phyloP scores from a whole-genome alignment of 1,140 invertebrate species.

The Tribolium madens region DNA sequence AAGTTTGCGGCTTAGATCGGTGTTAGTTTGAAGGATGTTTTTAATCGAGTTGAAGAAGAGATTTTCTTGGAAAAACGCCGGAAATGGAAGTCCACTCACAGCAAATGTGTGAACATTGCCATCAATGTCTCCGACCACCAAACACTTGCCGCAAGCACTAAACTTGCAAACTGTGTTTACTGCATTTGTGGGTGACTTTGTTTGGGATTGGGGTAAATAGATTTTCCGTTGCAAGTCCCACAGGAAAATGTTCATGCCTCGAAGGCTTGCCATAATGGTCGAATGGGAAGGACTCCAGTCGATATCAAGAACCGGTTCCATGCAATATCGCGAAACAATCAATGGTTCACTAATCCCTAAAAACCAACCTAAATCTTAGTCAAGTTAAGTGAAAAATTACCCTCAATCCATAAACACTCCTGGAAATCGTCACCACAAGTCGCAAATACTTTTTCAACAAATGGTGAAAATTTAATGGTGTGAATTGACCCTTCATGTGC shows the following conservation, averaged over 20 bases:
- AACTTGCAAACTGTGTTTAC: constrained; percentile 70
- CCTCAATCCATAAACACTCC: constrained; percentile 72
- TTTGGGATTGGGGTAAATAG: constrained; percentile 73
- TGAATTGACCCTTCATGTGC: constrained; percentile 87
- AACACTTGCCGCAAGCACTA: constrained; percentile 73
- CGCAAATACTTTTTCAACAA: constrained; percentile 79
- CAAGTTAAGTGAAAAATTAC: too few relatives aligned
- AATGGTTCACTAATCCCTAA: constrained; percentile 72
- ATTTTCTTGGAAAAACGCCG: constrained; percentile 73
- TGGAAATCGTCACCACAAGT: constrained; percentile 88
- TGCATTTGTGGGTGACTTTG: constrained; percentile 65
- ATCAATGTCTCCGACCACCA: constrained; percentile 74
- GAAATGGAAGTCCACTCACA: constrained; percentile 76
- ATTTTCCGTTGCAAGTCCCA: constrained; percentile 80
- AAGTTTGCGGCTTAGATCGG: constrained; percentile 71
- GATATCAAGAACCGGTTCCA: constrained; percentile 74
- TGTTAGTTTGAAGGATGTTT: constrained; percentile 72
- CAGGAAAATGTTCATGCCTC: constrained; percentile 76
- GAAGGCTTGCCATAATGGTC: constrained; percentile 83
- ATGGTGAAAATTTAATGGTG: constrained; percentile 82
- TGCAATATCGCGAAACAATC: constrained; percentile 70
- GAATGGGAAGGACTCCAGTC: constrained; percentile 86
- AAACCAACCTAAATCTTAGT: too few relatives aligned
- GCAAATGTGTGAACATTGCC: constrained; percentile 75
- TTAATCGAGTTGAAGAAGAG: constrained; percentile 66